Conservation (phyloP, 1,140 invertebrate species). For the Procambarus virginalis region DNA sequence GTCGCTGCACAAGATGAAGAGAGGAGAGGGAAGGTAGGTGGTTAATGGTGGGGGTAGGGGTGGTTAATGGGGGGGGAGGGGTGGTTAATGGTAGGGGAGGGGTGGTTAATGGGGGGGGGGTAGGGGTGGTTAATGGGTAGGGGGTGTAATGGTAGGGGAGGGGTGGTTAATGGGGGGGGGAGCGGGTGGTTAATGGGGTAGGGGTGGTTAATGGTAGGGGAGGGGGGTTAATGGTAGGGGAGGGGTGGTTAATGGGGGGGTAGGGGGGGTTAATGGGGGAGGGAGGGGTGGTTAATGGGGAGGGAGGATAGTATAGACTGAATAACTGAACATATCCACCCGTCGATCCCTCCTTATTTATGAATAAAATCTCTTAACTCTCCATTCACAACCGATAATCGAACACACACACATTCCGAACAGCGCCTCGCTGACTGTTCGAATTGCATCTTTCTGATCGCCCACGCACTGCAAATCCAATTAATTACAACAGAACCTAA, state of each 20-base stretch:
- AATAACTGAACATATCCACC: too few species aligned
- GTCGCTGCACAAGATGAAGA: slow-evolving; percentile 69
- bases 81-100: neutral
- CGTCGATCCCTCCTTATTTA: too few species aligned
- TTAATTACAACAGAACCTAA: too few species aligned
- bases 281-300: neutral
- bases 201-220: neutral
- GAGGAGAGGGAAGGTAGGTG: slow-evolving; percentile 70
- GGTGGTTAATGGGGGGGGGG: neutral
- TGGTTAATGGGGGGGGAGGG: neutral
- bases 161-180: neutral
- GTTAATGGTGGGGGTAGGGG: neutral
- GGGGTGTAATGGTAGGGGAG: neutral
- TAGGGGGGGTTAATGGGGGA: neutral
- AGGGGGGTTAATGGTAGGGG: neutral
- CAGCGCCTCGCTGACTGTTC: too few species aligned
- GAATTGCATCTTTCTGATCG: too few species aligned
- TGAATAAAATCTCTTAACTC: too few species aligned
- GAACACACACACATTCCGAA: too few species aligned
- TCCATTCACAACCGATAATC: too few species aligned
- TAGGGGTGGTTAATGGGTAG: neutral
- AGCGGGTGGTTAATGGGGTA: neutral
- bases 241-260: neutral
- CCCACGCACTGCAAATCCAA: too few species aligned
- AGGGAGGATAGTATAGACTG: too few species aligned